A percentile compares a stretch with the other conserved stretches of the same genome.
Evolutionary conservation across 2,797 vertebrate species (phyloP).

Genomic region (Pseudochromis fuscus): DNA sequence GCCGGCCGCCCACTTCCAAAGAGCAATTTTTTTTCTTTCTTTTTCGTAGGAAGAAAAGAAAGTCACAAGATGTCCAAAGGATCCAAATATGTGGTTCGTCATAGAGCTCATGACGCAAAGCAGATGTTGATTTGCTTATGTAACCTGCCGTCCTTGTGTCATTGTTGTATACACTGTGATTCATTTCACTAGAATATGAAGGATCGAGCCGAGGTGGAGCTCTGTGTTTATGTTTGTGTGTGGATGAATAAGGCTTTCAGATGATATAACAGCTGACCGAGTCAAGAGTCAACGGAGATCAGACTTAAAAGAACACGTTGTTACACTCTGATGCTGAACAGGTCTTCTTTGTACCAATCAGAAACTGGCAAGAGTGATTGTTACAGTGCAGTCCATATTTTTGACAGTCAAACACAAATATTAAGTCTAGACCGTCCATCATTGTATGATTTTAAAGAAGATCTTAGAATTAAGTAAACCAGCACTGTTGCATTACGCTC

Average conservation of each 20-base stretch:
- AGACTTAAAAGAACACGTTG: constrained; percentile 42
- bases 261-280: constrained; percentile 52
- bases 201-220: constrained; percentile 14
- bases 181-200: constrained; percentile 48
- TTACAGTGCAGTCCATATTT: constrained; percentile 12
- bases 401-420: constrained; percentile 19
- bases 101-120: constrained; percentile 41
- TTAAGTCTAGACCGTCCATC: constrained; percentile 3
- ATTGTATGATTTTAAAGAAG: neutral
- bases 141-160: constrained; percentile 46
- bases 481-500: too few relatives aligned
- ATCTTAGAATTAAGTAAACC: too few relatives aligned
- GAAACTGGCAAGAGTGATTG: constrained; percentile 23
- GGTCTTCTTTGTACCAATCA: constrained; percentile 20
- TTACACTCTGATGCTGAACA: constrained; percentile 31
- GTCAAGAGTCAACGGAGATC: constrained; percentile 46
- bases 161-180: constrained; percentile 40
- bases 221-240: constrained; percentile 33
- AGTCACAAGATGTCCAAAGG: constrained; percentile 42
- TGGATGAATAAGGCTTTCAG: constrained; percentile 5
- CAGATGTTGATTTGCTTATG: constrained; percentile 70
- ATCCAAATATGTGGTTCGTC: constrained; percentile 49
- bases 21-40: constrained; percentile 38
- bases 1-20: constrained; percentile 41
- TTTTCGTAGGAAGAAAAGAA: constrained; percentile 44